Evolutionary conservation across 2,113 vertebrate genomes (phyloP), one percentile per base, ranked within the genome.

Genomic region (Syngnathus scovelli): DNA sequence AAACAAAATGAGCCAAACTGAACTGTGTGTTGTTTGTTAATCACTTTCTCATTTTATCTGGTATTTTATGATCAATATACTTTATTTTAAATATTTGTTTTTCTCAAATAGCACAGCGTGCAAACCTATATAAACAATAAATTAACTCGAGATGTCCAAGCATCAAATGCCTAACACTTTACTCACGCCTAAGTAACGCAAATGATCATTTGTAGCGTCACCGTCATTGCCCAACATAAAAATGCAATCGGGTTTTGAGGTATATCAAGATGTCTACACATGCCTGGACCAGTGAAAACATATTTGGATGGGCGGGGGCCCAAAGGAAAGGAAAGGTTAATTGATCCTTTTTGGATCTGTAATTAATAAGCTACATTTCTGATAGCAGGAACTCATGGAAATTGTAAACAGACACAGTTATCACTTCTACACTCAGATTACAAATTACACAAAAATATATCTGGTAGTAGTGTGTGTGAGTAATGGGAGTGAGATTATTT

Each of bases 251-350:
- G 95, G 94, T 93, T 94, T 95, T 99, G 96, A 98, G 96, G 96
- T 99, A 98, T 99, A 96, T 99, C 93, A 92, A 94, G 93, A 95
- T 95, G 94, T 95, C 94, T 94, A 95, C 86, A 95, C 90, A 69
- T 86, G 92, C 95, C 96, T 82, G 88, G 86, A 76, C 74, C 79
- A 75, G 81, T 44, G 1, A 76, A 78, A 76, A 80, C 76, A 76
- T 77, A 75, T 68, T 72, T 77, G 78, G 84, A 74, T 79, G 70
- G 73, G 67, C 10, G 36, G 73, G 74, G 51, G 65, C 27, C 54
- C 64, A 78, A 62, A 74, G 52, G 64, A 73, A 61, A 70, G 48
- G 64, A 73, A 61, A 71, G 58, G 46, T 43, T 15, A 64, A 27
- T 69, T 55, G 27, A 62, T 62, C 23, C n/a, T 48, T n/a, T 36